These are phyloP conservation scores for Eubucco bourcierii DNA, from an alignment of 2,113 vertebrate genomes.

Conservation along the genomic window DNA sequence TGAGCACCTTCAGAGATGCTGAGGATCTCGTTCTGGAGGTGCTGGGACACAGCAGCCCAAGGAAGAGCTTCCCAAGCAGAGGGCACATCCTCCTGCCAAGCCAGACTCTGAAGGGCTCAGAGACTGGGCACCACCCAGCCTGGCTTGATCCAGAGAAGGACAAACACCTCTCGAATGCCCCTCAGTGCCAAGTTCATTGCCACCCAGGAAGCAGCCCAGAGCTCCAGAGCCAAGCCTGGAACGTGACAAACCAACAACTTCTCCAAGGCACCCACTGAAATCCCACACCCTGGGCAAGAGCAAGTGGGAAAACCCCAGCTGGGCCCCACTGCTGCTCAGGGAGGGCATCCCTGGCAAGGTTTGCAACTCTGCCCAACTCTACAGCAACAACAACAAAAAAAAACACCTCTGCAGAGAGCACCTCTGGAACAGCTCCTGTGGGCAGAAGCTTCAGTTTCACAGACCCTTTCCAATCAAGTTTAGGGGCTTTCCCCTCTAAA, in stretches of 20 bases:
- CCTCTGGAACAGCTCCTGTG: accelerated
- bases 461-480: no score
- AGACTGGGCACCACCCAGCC: neutral
- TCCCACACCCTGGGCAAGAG: accelerated
- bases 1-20: accelerated
- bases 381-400: accelerated
- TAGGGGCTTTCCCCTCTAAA: accelerated
- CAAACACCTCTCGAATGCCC: neutral
- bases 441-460: neutral
- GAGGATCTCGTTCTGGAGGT: neutral
- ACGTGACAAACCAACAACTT: neutral
- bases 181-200: accelerated
- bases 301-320: accelerated
- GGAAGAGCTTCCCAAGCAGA: accelerated
- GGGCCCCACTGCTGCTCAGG: accelerated
- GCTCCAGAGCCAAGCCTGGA: neutral
- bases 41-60: accelerated
- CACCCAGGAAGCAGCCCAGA: accelerated
- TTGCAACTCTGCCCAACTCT: neutral
- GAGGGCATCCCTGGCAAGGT: accelerated
- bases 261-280: accelerated
- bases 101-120: accelerated
- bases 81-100: neutral
- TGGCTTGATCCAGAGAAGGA: neutral
- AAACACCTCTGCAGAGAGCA: neutral